Percentiles rank a stretch among this genome's conserved stretches.
Evolutionary conservation across 1,140 invertebrate species (phyloP).

Genomic region (Bilobella aurantiaca): DNA sequence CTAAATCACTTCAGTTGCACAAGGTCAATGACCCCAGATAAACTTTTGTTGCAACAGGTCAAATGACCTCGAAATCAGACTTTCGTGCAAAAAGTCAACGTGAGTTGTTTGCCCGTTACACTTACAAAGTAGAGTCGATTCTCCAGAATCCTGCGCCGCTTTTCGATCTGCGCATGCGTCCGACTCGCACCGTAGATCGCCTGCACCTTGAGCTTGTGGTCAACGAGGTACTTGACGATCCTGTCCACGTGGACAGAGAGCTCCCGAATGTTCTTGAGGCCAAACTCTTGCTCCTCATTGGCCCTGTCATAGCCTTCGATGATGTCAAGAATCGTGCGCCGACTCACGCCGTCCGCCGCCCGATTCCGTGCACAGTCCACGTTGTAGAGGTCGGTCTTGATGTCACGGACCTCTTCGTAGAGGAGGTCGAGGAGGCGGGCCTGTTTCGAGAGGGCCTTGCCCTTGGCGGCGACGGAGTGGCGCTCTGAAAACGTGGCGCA

Average conservation of each 20-base stretch:
- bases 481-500: background rate
- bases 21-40: too few species aligned
- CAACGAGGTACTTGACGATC: conserved; percentile 22
- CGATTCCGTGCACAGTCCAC: background rate
- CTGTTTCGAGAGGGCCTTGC: conserved; percentile 17
- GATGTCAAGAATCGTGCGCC: conserved; percentile 19
- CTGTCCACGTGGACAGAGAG: conserved; percentile 22
- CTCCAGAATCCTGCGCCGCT: conserved; percentile 15
- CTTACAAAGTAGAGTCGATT: conserved; percentile 18
- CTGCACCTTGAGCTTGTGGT: conserved; percentile 25
- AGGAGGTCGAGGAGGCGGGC: background rate
- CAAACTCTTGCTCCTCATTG: background rate
- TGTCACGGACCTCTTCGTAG: background rate
- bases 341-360: background rate
- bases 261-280: conserved; percentile 19
- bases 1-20: too few species aligned
- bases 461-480: conserved; percentile 4
- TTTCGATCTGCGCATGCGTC: conserved; percentile 13
- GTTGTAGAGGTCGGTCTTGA: background rate
- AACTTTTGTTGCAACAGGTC: too few species aligned
- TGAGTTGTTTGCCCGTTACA: background rate
- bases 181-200: conserved; percentile 15
- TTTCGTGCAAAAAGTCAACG: background rate
- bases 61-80: too few species aligned
- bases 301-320: conserved; percentile 20